Base-by-base conservation (phyloP, 2,888 invertebrate species). In the Archaeoteleia sp. region DNA sequence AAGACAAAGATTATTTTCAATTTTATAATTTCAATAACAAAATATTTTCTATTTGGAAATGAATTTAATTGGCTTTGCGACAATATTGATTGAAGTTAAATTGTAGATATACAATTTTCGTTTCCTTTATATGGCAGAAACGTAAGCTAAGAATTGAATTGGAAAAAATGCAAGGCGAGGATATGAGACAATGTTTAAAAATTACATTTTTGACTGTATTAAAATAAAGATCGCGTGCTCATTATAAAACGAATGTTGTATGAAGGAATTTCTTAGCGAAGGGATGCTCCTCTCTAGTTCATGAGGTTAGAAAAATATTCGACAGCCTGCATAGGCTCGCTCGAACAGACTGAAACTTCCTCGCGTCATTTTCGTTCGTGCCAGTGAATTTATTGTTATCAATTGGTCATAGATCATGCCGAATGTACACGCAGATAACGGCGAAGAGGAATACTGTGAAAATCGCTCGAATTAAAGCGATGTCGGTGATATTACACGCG, bases 401-500 rank as follows among this genome's bases (percentile, higher is more conserved):
- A 43, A 17, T 35, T 54, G 35, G 12, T 13, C 6, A 30, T 20
- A 23, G 37, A 37, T 45, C 43, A 37, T 17, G 35, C 12, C 8
- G 15, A 55, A 45, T 14, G 35, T 45, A 45, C 27, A 55, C 43
- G 15, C 17, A 42, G 42, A 34, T 32, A 6, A 29, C 51, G 32
- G 14, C 14, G 15, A 45, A 17, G 9, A 46, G n/a, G 7, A 35
- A 35, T 35, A 8, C 8, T 8, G 9, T 30, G 13, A 23, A 49
- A 32, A 27, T 9, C 35, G 51, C 60, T 60, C 43, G 29, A 30
- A 15, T 43, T 29, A n/a, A 43, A 1, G 9, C 6, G 42, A 29
- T 14, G 29, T 43, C 14, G 8, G 43, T 60, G 58, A 60, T 49
- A 60, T 43, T 60, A 49, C 29, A 57, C 57, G 43, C 20, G 37